phyloP scores from a whole-genome alignment of 1,140 invertebrate genomes.

The Thalassaphorura encarpata region DNA sequence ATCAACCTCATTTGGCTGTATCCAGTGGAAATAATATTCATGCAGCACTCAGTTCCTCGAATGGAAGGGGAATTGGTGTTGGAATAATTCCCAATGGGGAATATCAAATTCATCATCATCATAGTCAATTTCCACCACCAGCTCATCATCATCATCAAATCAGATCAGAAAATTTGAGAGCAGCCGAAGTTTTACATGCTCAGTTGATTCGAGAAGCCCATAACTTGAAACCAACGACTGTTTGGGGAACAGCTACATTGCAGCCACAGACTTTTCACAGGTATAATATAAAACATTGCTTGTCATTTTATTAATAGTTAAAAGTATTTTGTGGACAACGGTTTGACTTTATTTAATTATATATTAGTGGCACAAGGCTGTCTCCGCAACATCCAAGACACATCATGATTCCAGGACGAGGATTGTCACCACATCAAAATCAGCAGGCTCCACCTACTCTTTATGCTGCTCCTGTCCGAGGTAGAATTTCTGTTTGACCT shows the following conservation, averaged over 20 bases:
- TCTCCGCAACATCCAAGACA: slow-evolving; percentile 42
- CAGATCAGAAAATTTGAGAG: slow-evolving; percentile 22
- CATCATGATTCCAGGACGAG: slow-evolving; percentile 31
- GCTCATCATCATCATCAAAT: slow-evolving; percentile 28
- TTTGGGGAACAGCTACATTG: slow-evolving; percentile 13
- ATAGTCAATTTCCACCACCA: slow-evolving; percentile 28
- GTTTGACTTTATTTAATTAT: too few species aligned
- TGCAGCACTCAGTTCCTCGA: not conserved
- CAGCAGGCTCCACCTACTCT: slow-evolving; percentile 45
- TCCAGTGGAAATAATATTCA: not conserved
- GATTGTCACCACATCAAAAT: slow-evolving; percentile 42
- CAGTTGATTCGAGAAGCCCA: slow-evolving; percentile 38
- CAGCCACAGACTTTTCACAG: slow-evolving; percentile 31
- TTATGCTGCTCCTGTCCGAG: slow-evolving; percentile 50
- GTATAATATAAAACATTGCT: slow-evolving; percentile 18
- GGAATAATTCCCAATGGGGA: slow-evolving; percentile 5
- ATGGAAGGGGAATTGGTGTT: slow-evolving; percentile 5
- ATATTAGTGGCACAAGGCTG: slow-evolving; percentile 40
- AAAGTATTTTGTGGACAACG: too few species aligned
- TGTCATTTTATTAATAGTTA: too few species aligned
- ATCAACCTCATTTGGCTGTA: not conserved
- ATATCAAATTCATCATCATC: slow-evolving; percentile 19
- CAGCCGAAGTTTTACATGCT: slow-evolving; percentile 19
- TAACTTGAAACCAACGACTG: slow-evolving; percentile 34
- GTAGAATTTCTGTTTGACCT: too few species aligned